Evolutionary conservation across 2,888 invertebrate genomes (phyloP), one percentile per base, ranked within the genome.

Genomic region (Dolichomitus sp.): DNA sequence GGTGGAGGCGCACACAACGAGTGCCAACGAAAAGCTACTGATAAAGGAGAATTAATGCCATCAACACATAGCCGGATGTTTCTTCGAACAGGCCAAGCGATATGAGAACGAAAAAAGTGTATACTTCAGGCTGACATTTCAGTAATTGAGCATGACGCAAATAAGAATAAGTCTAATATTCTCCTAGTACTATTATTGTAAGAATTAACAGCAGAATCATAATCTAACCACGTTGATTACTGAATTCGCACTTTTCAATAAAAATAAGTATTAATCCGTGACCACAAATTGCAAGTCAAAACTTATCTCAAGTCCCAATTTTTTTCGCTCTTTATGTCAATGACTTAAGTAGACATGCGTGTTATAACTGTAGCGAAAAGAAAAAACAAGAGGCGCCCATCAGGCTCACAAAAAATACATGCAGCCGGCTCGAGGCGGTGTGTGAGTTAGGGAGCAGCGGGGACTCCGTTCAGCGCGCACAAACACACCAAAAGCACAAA

Each of bases 311-410:
- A 48, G 17, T 48, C 6, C 57, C 6, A n/a, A 37, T 37, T 12
- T 37, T 12, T 37, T 19, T 11, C 9, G 27, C 4, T 61, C 61
- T 11, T 61, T 11, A 17, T 11, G 61, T 61, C 37, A 61, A 40
- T 19, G 37, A 17, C 61, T 61, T 37, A n/a, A 17, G 61, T 12
- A 61, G 1, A 37, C 19, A 61, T 17, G 61, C n/a, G 61, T 11
- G 61, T 61, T 17, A 19, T 17, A 69, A 45, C 27, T 17, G 11
- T 37, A 4, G 19, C 17, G n/a, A 40, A 61, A 40, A 61, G 9
- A 61, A 17, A 69, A 48, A 19, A 63, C 30, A 27, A 65, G 37
- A n/a, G 19, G 23, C 61, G 52, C 63, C 70, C 63, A 65, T 61
- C 52, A 30, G 66, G 30, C 14, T 45, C 33, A 11, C 17, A 17